Evolutionary conservation across 2,113 vertebrate genomes (phyloP), one percentile per base, ranked within the genome.

Genomic region (Ophiodon elongatus): DNA sequence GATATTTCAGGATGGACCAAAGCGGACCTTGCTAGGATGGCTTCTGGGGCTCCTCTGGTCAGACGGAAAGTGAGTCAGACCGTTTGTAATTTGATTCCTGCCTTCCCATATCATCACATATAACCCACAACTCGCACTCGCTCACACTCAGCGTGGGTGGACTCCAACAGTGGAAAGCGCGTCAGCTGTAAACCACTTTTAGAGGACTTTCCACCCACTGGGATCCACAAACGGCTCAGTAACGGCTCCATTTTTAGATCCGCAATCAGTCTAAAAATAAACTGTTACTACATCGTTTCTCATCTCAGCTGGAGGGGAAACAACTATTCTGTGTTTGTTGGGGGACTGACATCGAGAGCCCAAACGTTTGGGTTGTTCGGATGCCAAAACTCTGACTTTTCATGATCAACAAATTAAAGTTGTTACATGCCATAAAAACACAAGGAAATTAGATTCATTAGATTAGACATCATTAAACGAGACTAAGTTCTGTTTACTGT

Each of bases 161-260:
- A 76, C 72, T 70, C 65, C 67, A 65, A 35, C 69, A 9, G 65
- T 37, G 73, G 64, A 78, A 81, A 64, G 43, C 45, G 75, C 71
- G 66, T 88, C 85, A 84, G 73, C 77, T 67, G 68, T 39, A 54
- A 64, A 62, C n/a, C 82, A 66, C 67, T 35, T 84, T 80, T 5
- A 84, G 82, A 69, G 56, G 82, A 80, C 64, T 65, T 87, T 66
- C 88, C 78, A 79, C 68, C 71, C 39, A 6, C 84, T 76, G 81
- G 81, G 84, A 87, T 13, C 68, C 33, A 76, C 43, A 43, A 52
- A 59, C 43, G 35, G 69, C 80, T 68, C 31, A 0, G 72, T 23
- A 21, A 33, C 31, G 6, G 10, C 29, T 78, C 76, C 66, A 64
- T 57, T 83, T 91, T 82, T 85, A 87, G 77, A 73, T 15, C 25